These are phyloP conservation scores for Pionites leucogaster DNA, from an alignment of 2,113 vertebrate species.

Conservation along the genomic window DNA sequence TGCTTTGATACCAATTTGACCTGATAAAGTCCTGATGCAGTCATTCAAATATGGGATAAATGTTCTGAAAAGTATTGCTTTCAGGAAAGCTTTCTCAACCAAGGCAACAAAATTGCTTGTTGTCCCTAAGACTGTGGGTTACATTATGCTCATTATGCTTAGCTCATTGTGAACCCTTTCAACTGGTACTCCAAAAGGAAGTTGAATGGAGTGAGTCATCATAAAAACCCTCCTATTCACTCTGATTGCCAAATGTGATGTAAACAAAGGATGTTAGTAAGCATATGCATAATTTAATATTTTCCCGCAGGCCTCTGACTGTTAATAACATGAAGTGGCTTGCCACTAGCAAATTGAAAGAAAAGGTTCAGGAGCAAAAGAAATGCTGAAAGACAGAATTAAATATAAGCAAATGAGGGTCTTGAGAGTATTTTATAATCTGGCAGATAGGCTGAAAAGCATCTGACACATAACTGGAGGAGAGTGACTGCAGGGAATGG, in stretches of 20 bases:
- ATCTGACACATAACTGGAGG: not conserved
- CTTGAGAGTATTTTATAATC: not conserved
- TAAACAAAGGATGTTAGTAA: not conserved
- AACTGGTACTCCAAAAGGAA: not conserved
- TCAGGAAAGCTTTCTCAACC: not conserved
- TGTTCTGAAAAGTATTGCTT: not conserved
- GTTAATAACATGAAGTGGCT: not conserved
- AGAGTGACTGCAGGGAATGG: not conserved
- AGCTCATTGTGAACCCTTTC: not conserved
- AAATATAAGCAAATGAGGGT: not conserved
- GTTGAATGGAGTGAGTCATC: not conserved
- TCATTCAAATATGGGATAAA: not conserved
- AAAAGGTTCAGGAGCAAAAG: not conserved
- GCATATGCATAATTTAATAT: slow-evolving; percentile 1
- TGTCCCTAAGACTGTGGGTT: not conserved
- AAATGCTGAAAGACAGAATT: not conserved
- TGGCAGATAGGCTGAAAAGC: not conserved
- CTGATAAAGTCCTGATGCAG: not conserved
- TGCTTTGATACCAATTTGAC: not conserved
- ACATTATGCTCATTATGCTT: not conserved
- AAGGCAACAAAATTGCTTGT: not conserved
- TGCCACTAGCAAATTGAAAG: not conserved
- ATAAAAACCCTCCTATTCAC: not conserved
- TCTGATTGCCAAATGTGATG: not conserved
- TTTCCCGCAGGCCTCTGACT: not conserved